Percentiles rank a stretch among this genome's conserved stretches.
phyloP scores from a whole-genome alignment of 2,113 vertebrate genomes.

The Thamnophis sirtalis region DNA sequence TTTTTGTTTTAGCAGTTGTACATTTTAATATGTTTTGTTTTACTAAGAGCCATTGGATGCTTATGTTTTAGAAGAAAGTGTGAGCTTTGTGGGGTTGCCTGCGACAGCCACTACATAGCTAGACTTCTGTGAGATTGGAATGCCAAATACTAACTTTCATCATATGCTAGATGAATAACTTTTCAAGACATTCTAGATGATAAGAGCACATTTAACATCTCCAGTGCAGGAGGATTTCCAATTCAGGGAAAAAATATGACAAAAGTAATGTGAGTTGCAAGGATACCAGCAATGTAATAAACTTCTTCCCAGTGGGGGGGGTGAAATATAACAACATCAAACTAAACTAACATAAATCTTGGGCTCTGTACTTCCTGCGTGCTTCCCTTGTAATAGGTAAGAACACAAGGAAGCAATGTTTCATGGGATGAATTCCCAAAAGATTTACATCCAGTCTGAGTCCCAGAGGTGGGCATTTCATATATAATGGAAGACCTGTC shows the following conservation, averaged over 20 bases:
- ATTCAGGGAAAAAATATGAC: background rate
- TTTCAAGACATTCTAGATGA: background rate
- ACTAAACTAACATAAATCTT: background rate
- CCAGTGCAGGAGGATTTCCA: background rate
- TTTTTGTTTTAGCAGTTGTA: background rate
- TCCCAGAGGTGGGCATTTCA: background rate
- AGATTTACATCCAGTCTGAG: background rate
- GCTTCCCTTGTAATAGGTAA: background rate
- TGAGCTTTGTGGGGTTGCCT: background rate
- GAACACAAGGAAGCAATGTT: background rate
- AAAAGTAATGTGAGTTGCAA: background rate
- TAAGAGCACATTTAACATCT: background rate
- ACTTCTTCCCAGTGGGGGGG: background rate
- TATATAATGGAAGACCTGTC: background rate
- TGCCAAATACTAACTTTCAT: background rate
- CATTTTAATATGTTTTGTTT: conserved; percentile 2
- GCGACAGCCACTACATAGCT: background rate
- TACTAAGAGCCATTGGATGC: background rate
- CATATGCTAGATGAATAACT: background rate
- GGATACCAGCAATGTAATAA: background rate
- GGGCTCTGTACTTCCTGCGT: background rate
- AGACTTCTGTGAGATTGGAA: background rate
- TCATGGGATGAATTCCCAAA: background rate
- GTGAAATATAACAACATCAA: background rate
- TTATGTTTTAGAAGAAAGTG: background rate